These are phyloP conservation scores for Philhelius pedissequus DNA, from an alignment of 2,888 invertebrate species.

Conservation along the genomic window DNA sequence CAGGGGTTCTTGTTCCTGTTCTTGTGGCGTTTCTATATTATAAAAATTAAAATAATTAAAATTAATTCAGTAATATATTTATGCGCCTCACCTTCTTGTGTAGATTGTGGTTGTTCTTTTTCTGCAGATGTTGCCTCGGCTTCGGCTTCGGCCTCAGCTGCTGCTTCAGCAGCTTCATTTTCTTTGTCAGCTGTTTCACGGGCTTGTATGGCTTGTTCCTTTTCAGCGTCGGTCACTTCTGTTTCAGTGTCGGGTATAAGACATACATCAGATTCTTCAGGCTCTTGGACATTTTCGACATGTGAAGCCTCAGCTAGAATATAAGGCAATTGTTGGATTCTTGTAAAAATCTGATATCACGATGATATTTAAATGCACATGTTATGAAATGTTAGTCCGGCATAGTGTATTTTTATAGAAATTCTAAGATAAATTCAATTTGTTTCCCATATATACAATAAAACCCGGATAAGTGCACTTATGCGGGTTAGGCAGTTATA, in stretches of 20 bases:
- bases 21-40: slow-evolving; percentile 79
- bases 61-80: too few relatives aligned
- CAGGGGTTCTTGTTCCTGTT: slow-evolving; percentile 72
- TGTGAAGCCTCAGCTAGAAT: slow-evolving; percentile 73
- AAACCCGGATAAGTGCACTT: too few relatives aligned
- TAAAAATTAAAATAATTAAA: slow-evolving; percentile 70
- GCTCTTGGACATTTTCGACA: slow-evolving; percentile 79
- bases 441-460: too few relatives aligned
- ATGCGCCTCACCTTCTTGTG: slow-evolving; percentile 73
- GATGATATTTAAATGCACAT: too few relatives aligned
- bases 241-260: slow-evolving; percentile 84
- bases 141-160: not conserved
- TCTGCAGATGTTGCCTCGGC: slow-evolving; percentile 14
- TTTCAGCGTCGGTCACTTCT: slow-evolving; percentile 84
- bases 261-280: slow-evolving; percentile 84
- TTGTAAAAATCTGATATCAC: too few relatives aligned
- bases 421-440: too few relatives aligned
- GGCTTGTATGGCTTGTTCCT: slow-evolving; percentile 80
- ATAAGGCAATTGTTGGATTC: not conserved
- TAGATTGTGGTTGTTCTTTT: slow-evolving; percentile 63
- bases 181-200: slow-evolving; percentile 77
- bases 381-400: too few relatives aligned
- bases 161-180: slow-evolving; percentile 36
- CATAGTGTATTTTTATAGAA: too few relatives aligned
- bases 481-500: too few relatives aligned